Conservation (phyloP, 2,888 invertebrate species). For the Autographa pulchrina region DNA sequence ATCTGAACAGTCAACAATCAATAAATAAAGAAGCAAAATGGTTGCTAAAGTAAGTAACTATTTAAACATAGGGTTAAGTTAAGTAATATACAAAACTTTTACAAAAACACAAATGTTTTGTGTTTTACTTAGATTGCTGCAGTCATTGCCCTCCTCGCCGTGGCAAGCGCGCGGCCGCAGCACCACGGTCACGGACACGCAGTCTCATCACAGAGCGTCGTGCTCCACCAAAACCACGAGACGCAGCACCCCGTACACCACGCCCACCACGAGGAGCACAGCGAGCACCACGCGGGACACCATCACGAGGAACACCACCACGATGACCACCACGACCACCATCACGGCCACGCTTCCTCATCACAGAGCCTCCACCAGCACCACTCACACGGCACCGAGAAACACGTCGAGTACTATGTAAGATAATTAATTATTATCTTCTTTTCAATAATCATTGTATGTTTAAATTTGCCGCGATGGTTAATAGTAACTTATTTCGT, state of each 20-base stretch:
- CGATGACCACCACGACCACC: slow-evolving; percentile 56
- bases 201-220: slow-evolving; percentile 47
- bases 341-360: slow-evolving; percentile 66
- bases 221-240: slow-evolving; percentile 9
- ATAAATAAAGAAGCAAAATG: not conserved
- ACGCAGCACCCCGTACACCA: not conserved
- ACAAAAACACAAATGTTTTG: not conserved
- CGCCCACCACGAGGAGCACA: not conserved
- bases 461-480: not conserved
- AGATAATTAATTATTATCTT: not conserved
- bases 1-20: not conserved
- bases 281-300: not conserved
- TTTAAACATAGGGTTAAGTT: not conserved
- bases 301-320: slow-evolving; percentile 24
- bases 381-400: slow-evolving; percentile 44
- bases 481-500: not conserved
- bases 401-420: slow-evolving; percentile 54
- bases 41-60: not conserved
- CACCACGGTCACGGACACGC: slow-evolving; percentile 16
- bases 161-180: slow-evolving; percentile 4
- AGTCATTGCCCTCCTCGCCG: not conserved
- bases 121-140: not conserved
- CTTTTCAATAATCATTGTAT: not conserved
- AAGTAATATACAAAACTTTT: not conserved
- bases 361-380: slow-evolving; percentile 68